Conservation (phyloP, 2,113 vertebrate species). For the Cercopithecus mona region DNA sequence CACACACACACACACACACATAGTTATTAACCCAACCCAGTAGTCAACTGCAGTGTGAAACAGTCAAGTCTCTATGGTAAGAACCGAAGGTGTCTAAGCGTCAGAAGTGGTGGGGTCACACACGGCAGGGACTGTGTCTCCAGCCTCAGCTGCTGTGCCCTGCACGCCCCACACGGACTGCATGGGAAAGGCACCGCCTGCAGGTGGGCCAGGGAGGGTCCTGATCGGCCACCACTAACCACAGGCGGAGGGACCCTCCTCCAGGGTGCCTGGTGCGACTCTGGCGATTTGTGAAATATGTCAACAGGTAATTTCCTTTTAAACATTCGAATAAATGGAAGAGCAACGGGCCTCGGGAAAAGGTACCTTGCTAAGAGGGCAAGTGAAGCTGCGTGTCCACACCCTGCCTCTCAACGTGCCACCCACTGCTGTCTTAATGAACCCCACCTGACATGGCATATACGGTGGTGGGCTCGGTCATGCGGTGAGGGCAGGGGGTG, state of each 20-base stretch:
- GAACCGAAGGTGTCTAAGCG: background rate
- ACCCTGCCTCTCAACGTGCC: rapidly evolving
- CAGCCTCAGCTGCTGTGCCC: background rate
- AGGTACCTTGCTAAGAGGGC: background rate
- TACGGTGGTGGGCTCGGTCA: rapidly evolving
- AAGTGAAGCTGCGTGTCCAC: background rate
- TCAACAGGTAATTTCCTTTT: background rate
- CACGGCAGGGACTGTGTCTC: rapidly evolving
- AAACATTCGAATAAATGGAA: background rate
- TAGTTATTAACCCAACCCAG: background rate
- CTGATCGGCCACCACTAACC: background rate
- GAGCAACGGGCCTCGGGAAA: background rate
- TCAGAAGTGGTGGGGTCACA: background rate
- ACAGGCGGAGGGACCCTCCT: background rate
- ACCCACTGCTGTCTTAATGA: rapidly evolving
- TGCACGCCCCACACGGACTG: rapidly evolving
- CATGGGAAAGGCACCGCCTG: background rate
- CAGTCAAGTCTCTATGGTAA: background rate
- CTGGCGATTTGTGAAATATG: too few relatives aligned
- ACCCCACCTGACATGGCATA: rapidly evolving
- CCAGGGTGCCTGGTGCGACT: background rate
- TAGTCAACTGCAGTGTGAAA: background rate
- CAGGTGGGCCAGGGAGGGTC: background rate
- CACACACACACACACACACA: too few relatives aligned
- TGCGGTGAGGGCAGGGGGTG: rapidly evolving